Evolutionary conservation across 2,113 vertebrate genomes (phyloP).

Genomic region (Prietella phreatophila): DNA sequence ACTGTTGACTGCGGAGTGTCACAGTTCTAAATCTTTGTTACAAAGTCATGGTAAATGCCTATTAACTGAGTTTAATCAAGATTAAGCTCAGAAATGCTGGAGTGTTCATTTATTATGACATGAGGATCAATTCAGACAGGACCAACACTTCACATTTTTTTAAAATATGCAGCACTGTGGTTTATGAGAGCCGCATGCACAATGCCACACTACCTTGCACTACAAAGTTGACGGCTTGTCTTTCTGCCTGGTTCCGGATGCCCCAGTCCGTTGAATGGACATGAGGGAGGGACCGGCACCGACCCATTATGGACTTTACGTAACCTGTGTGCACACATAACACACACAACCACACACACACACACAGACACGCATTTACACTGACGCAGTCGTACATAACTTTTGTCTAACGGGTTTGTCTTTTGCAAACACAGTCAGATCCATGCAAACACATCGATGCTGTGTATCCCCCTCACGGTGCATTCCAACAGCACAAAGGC

Average conservation of each 20-base stretch:
- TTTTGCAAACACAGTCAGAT: slow-evolving; percentile 32
- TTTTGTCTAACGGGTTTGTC: slow-evolving; percentile 39
- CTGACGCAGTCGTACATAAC: slow-evolving; percentile 38
- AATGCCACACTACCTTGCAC: slow-evolving; percentile 80
- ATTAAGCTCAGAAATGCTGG: neutral
- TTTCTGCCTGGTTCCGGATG: slow-evolving; percentile 83
- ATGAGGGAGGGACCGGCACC: slow-evolving; percentile 77
- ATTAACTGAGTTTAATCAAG: neutral
- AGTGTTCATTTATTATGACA: neutral
- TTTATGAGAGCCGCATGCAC: neutral
- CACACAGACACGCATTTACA: slow-evolving; percentile 46
- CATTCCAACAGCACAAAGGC: slow-evolving; percentile 71
- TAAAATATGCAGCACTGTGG: neutral
- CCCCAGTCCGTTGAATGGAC: slow-evolving; percentile 75
- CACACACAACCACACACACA: slow-evolving; percentile 23
- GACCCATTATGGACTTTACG: slow-evolving; percentile 85
- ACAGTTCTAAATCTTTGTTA: neutral
- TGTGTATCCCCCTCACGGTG: slow-evolving; percentile 55
- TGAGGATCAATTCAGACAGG: neutral
- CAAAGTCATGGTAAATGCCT: neutral
- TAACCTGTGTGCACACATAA: slow-evolving; percentile 71
- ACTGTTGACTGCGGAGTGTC: neutral
- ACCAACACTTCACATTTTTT: neutral
- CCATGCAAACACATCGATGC: slow-evolving; percentile 30
- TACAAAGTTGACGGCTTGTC: slow-evolving; percentile 92